A percentile compares a stretch with the other conserved stretches of the same genome.
Evolutionary conservation across 2,888 invertebrate species (phyloP).

Genomic region (Stramonita haemastoma): DNA sequence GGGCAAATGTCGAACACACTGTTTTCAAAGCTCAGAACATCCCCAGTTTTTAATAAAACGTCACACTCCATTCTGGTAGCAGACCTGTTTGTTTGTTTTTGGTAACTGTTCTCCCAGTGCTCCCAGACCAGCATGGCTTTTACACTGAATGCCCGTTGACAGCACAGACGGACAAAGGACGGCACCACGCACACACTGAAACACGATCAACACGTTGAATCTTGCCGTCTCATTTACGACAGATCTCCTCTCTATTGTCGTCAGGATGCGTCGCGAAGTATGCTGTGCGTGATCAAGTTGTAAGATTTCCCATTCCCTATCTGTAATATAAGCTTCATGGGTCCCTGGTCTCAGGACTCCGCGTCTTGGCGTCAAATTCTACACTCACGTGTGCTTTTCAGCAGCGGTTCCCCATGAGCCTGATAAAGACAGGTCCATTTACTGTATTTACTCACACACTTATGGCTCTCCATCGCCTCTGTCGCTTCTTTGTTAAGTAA

Average conservation of each 20-base stretch:
- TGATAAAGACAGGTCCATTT: not conserved
- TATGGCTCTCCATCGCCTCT: not conserved
- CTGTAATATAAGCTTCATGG: not conserved
- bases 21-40: not conserved
- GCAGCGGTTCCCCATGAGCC: not conserved
- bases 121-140: not conserved
- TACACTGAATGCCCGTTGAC: not conserved
- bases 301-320: not conserved
- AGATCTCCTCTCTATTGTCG: not conserved
- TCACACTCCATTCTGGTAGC: not conserved
- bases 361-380: not conserved
- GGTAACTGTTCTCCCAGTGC: not conserved
- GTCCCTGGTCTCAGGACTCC: not conserved
- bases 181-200: not conserved
- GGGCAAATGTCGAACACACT: not conserved
- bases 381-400: not conserved
- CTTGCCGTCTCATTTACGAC: not conserved
- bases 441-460: not conserved
- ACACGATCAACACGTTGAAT: not conserved
- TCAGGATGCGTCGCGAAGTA: not conserved
- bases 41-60: not conserved
- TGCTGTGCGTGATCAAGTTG: not conserved
- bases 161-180: not conserved
- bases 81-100: not conserved
- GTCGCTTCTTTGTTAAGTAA: not conserved